Base-by-base conservation (phyloP, 2,113 vertebrate species). In the Gymnarchus niloticus region DNA sequence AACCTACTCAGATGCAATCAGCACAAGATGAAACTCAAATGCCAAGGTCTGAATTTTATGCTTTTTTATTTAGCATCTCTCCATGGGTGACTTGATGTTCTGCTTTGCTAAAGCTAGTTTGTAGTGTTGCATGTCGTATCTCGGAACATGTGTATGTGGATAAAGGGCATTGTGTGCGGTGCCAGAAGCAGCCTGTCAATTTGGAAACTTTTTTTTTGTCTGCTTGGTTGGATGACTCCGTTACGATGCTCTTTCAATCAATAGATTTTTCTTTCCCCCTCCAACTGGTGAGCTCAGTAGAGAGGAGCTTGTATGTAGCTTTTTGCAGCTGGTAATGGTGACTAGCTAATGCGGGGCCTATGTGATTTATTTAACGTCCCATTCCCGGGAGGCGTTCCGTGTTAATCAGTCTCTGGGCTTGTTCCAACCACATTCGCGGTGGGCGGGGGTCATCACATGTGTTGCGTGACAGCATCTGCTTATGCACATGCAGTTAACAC, bases 351-450 rank as follows among this genome's bases (percentile, higher is more conserved):
- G 81, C 86, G 48, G 33, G n/a, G 86, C 84, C 41, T 81, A 90
- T 90, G 80, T 80, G 85, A 90, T 89, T 88, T 87, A 12, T 90
- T 93, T 92, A 73, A 61, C 86, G 9, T 73, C 3, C 84, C 87
- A 89, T 78, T 90, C 88, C 82, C 85, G 52, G 86, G 85, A 89
- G 85, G 52, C 49, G 25, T n/a, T 37, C 76, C 28, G 37, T 41
- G 46, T 76, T 84, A 83, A 81, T 84, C 85, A 56, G n/a, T 61
- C 84, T 46, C 6, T 21, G 76, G 80, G 56, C 78, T 9, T 85
- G 73, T 78, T 81, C 82, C 48, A 52, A 59, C 49, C 69, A 1
- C 65, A 57, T 21, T 77, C 81, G 19, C 17, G 7, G 51, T 25
- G 12, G 59, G 21, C 0, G 46, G 25, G 17, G 61, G 76, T 3